These are phyloP conservation scores for Gadus macrocephalus DNA, from an alignment of 2,113 vertebrate species.

Conservation along the genomic window DNA sequence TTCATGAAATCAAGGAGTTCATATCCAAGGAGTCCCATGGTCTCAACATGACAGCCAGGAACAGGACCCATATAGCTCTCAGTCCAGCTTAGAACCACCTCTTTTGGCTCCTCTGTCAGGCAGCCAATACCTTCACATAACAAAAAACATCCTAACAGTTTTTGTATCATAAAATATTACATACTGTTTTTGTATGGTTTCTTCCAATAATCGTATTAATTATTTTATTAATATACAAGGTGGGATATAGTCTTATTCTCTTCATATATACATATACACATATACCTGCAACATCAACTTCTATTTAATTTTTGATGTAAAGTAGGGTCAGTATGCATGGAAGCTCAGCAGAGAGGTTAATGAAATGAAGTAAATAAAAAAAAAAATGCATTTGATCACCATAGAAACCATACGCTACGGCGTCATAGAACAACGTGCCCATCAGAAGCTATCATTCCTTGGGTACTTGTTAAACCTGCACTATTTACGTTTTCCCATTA, in stretches of 20 bases:
- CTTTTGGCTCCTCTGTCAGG: neutral
- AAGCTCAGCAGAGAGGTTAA: neutral
- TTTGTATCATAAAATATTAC: no score
- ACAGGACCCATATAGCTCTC: neutral
- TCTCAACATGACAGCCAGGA: constrained; percentile 4
- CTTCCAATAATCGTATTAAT: neutral
- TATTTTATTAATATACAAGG: neutral
- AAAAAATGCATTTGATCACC: neutral
- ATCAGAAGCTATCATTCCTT: neutral
- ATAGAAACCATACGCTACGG: neutral
- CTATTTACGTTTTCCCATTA: no score
- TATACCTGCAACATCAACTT: neutral
- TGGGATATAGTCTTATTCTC: no score
- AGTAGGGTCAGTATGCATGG: neutral
- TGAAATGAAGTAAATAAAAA: neutral
- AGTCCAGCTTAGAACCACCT: neutral
- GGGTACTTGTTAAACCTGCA: neutral
- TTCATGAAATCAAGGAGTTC: no score
- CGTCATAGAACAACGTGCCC: neutral
- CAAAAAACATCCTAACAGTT: neutral
- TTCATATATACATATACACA: neutral
- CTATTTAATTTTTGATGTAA: neutral
- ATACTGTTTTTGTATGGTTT: neutral
- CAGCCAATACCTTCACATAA: neutral
- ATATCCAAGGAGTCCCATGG: neutral